Percentiles rank a stretch among this genome's conserved stretches.
phyloP scores from a whole-genome alignment of 2,113 vertebrate genomes.

The Sylvicapra grimmia region DNA sequence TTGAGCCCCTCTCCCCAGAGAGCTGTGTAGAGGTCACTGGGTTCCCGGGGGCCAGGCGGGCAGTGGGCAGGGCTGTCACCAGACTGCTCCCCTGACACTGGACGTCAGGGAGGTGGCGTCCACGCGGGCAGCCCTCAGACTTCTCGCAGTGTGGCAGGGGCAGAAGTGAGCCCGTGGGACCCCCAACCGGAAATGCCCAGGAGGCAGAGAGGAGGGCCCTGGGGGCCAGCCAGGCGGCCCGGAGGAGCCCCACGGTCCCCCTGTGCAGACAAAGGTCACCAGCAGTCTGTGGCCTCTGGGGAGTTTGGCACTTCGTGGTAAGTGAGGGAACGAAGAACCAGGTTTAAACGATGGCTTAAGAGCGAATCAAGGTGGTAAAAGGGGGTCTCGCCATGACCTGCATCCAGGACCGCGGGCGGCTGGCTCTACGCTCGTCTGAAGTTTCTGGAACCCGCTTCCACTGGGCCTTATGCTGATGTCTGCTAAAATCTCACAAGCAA shows the following conservation, averaged over 20 bases:
- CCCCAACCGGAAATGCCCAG: neutral
- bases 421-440: neutral
- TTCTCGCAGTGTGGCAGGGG: accelerated
- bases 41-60: accelerated
- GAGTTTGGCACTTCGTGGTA: neutral
- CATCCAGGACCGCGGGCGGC: accelerated
- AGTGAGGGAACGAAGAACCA: neutral
- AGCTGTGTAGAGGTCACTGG: neutral
- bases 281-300: neutral
- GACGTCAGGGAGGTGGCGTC: accelerated
- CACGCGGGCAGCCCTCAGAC: accelerated
- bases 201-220: neutral
- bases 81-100: accelerated
- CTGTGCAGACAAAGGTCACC: neutral
- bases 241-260: neutral
- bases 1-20: accelerated
- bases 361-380: neutral
- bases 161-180: neutral
- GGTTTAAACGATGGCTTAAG: neutral
- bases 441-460: neutral
- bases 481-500: neutral
- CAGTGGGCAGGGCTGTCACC: neutral
- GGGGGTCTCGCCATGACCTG: too few species aligned
- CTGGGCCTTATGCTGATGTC: neutral
- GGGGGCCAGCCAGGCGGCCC: neutral